phyloP scores from a whole-genome alignment of 2,113 vertebrate species.

The Excalfactoria chinensis region DNA sequence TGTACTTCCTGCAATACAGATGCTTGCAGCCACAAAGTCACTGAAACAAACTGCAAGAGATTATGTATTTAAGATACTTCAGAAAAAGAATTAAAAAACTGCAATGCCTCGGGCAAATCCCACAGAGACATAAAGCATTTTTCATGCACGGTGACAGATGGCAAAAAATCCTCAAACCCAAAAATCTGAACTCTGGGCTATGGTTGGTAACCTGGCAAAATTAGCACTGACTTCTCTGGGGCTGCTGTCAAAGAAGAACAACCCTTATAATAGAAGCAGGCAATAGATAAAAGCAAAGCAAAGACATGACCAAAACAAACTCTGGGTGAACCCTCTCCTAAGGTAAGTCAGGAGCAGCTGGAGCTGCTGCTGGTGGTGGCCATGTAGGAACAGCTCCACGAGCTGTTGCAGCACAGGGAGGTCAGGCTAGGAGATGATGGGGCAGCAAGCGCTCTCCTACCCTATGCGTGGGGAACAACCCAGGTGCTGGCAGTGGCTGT shows the following conservation, averaged over 20 bases:
- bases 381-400: rapidly evolving
- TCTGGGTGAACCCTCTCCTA: not conserved
- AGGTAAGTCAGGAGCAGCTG: not conserved
- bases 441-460: not conserved
- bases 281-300: not conserved
- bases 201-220: not conserved
- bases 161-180: not conserved
- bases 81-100: not conserved
- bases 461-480: not conserved
- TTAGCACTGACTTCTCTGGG: not conserved
- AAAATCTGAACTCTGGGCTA: not conserved
- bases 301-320: not conserved
- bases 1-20: not conserved
- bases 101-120: not conserved
- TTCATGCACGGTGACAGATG: not conserved
- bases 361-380: not conserved
- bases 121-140: not conserved
- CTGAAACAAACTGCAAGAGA: not conserved
- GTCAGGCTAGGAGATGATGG: rapidly evolving
- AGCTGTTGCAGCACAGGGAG: not conserved
- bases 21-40: not conserved
- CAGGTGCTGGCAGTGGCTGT: rapidly evolving
- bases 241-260: not conserved
- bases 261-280: not conserved
- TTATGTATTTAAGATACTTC: not conserved